Conservation (phyloP, 2,888 invertebrate species). For the Taphrorychus bicolor region DNA sequence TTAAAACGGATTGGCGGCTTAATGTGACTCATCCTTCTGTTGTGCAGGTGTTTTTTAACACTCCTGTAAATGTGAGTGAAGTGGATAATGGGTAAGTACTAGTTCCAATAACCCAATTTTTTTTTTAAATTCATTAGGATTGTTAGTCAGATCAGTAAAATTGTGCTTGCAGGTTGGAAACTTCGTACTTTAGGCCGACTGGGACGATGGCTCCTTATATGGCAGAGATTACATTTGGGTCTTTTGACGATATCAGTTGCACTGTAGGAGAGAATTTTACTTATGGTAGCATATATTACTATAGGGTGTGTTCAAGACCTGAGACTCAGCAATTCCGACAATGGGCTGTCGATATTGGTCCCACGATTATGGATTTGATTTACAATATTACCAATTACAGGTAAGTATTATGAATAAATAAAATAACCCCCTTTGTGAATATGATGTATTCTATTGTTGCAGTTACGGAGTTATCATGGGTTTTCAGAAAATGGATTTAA, state of each 20-base stretch:
- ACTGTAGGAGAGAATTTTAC: constrained; percentile 23
- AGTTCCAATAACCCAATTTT: neutral
- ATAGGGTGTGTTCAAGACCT: constrained; percentile 60
- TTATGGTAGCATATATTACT: constrained; percentile 8
- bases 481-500: constrained; percentile 71
- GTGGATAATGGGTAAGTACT: constrained; percentile 15
- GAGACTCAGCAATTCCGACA: constrained; percentile 59
- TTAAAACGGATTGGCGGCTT: constrained; percentile 79
- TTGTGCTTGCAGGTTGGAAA: neutral
- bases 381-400: constrained; percentile 63
- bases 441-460: constrained; percentile 47
- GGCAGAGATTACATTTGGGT: constrained; percentile 29
- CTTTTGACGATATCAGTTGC: constrained; percentile 32
- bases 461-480: constrained; percentile 41
- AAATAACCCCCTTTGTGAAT: neutral
- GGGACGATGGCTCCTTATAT: constrained; percentile 42
- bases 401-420: too few species aligned
- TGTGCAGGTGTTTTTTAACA: constrained; percentile 26
- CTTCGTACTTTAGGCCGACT: constrained; percentile 26
- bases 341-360: constrained; percentile 61
- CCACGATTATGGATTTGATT: constrained; percentile 61
- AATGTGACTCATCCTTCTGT: constrained; percentile 63
- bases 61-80: constrained; percentile 10
- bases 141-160: too few species aligned
- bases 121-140: neutral